phyloP scores from a whole-genome alignment of 2,113 vertebrate genomes.

The Typhlomys cinereus region DNA sequence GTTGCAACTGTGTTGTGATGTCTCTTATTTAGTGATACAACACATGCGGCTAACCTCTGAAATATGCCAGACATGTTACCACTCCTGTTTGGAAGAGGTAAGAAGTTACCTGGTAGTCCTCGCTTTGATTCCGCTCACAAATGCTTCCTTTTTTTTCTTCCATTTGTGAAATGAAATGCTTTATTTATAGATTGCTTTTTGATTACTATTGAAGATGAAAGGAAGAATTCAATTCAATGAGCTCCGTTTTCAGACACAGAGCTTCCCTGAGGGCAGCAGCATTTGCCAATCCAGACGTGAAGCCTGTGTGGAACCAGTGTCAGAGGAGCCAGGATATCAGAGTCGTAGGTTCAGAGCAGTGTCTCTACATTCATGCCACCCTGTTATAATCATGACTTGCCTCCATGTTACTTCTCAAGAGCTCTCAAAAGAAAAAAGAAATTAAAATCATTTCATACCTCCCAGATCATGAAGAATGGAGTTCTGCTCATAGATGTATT shows the following conservation, averaged over 20 bases:
- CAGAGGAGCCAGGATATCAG: background rate
- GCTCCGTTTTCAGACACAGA: background rate
- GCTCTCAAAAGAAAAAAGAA: slow-evolving; percentile 8
- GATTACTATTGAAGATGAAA: slow-evolving; percentile 17
- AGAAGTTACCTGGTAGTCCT: slow-evolving; percentile 24
- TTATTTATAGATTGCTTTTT: background rate
- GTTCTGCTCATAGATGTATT: background rate
- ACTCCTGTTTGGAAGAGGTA: slow-evolving; percentile 26
- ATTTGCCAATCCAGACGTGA: background rate
- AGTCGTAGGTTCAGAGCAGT: background rate
- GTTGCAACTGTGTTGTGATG: slow-evolving; percentile 86
- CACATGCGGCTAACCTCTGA: slow-evolving; percentile 74
- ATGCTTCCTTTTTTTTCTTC: background rate
- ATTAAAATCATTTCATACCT: background rate
- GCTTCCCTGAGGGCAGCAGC: background rate
- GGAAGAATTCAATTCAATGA: background rate
- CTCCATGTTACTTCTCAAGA: background rate
- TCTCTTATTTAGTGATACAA: slow-evolving; percentile 89
- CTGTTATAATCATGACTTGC: background rate
- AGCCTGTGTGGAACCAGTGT: background rate
- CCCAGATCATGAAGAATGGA: too few species aligned
- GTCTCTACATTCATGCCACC: background rate
- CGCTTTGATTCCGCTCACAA: background rate
- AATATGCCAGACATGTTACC: slow-evolving; percentile 10
- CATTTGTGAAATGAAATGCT: slow-evolving; percentile 3